Conservation (phyloP, 1,140 invertebrate species). For the Psilanteris sp. region DNA sequence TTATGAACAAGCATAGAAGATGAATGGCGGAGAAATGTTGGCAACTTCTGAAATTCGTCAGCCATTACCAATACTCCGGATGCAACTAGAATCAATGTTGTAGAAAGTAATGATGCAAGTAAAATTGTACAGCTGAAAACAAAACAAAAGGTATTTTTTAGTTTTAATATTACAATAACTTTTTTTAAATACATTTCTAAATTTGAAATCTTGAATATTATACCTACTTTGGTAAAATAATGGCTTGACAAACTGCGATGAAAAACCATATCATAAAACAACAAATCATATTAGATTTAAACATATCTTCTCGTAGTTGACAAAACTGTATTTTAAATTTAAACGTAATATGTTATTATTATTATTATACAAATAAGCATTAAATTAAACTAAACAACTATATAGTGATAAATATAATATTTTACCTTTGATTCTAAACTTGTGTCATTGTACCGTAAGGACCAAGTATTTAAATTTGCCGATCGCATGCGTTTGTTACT, state of each 20-base stretch:
- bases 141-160: background rate
- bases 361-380: no score
- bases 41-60: constrained; percentile 88
- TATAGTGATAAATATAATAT: no score
- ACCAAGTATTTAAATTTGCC: constrained; percentile 92
- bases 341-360: no score
- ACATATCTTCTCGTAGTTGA: constrained; percentile 94
- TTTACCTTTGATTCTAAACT: constrained; percentile 87
- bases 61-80: constrained; percentile 91
- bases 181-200: no score
- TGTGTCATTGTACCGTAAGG: constrained; percentile 89
- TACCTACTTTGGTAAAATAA: constrained; percentile 88
- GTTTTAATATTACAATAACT: no score
- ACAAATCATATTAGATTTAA: constrained; percentile 96
- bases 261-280: constrained; percentile 95
- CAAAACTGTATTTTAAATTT: constrained; percentile 83
- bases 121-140: constrained; percentile 81
- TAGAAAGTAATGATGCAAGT: constrained; percentile 81
- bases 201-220: no score
- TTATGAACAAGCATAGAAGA: constrained; percentile 87
- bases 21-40: constrained; percentile 83
- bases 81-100: constrained; percentile 84
- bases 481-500: constrained; percentile 94
- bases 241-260: constrained; percentile 88
- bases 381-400: no score